Base-by-base conservation (phyloP, 2,888 invertebrate species). In the Antheraea assamensis region DNA sequence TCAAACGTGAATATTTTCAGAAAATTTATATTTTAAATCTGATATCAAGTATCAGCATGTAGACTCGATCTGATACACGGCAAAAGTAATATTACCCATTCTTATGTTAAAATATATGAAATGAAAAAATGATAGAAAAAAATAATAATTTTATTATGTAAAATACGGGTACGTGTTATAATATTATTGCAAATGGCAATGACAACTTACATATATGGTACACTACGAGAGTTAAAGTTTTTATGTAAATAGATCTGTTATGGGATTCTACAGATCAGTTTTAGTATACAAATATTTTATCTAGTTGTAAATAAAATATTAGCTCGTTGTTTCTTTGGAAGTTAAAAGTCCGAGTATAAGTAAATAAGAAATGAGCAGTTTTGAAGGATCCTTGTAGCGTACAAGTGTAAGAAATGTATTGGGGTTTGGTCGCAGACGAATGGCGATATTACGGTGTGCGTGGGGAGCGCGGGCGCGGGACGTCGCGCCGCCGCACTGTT, bases 381-480 rank as follows among this genome's bases (percentile, higher is more conserved):
- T 30, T 30, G 17, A 17, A 30, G 15, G 17, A 24, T 13, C 13
- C 10, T 58, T 58, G 61, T 64, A 15, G 30, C n/a, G 24, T 10
- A 24, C 13, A 24, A 24, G 13, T 13, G 17, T 30, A 64, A 64
- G 17, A 30, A 30, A 64, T 30, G 21, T 64, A 15, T 17, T 64
- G 61, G n/a, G 15, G 35, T 13, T 66, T 58, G 24, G 58, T 77
- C 71, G 1, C 79, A 93, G 91, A 78, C 82, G 15, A 87, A 87
- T 74, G 91, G 91, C 19, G 97, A 97, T 0, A 95, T 97, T 52
- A 85, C 96, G n/a, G 93, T 97, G 61, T 90, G 97, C 77, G 96
- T 97, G 78, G 98, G 98, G 0, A 95, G 96, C 78, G 96, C 97
- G 49, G 99, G 98, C 68, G 96, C 96, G 71, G 98, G 99, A 0